Evolutionary conservation across 2,797 vertebrate genomes (phyloP).

Genomic region (Rhabdomys pumilio): DNA sequence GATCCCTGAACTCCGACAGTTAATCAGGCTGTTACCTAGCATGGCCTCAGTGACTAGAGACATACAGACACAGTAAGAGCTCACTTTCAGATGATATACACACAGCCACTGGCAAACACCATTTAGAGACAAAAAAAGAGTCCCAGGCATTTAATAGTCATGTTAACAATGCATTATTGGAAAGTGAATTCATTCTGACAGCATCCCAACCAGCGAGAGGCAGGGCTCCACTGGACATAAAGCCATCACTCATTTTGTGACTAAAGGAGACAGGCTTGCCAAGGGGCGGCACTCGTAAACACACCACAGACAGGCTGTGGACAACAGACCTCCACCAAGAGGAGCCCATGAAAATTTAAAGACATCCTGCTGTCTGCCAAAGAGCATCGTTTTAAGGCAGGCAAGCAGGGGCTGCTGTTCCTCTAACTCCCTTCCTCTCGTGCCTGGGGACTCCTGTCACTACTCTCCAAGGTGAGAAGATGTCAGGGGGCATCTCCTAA

Average conservation of each 20-base stretch:
- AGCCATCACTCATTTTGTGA: fast-evolving
- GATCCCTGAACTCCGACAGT: fast-evolving
- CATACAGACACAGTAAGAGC: fast-evolving
- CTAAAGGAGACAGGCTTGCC: background rate
- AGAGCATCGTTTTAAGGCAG: fast-evolving
- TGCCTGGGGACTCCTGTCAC: background rate
- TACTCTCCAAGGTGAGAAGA: conserved; percentile 25
- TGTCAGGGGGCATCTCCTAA: background rate
- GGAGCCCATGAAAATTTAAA: conserved; percentile 69
- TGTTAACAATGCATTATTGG: background rate
- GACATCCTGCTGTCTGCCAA: fast-evolving
- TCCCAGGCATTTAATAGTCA: fast-evolving
- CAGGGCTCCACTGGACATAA: fast-evolving
- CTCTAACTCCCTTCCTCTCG: conserved; percentile 67
- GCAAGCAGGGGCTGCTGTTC: conserved; percentile 82
- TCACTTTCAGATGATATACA: background rate
- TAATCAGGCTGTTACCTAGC: fast-evolving
- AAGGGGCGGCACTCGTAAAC: background rate
- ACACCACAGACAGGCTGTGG: fast-evolving
- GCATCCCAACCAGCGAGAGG: background rate
- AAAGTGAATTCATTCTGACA: background rate
- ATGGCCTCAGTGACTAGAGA: fast-evolving
- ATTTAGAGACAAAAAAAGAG: background rate
- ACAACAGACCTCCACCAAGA: fast-evolving
- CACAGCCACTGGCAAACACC: fast-evolving